These are phyloP conservation scores for Acronicta aceris DNA, from an alignment of 2,888 invertebrate genomes.

Conservation along the genomic window DNA sequence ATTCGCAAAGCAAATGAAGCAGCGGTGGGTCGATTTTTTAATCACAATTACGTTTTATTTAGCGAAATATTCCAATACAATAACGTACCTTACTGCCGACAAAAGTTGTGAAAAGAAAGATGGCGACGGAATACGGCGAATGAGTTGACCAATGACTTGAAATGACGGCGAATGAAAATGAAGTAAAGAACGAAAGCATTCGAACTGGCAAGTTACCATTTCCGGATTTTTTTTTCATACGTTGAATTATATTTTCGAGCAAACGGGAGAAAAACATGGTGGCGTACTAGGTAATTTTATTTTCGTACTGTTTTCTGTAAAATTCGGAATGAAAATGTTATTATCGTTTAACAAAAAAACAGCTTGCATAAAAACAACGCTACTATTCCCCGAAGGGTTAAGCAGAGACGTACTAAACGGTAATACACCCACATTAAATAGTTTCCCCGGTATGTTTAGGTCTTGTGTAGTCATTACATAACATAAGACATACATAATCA, in stretches of 20 bases:
- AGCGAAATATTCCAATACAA: constrained; percentile 62
- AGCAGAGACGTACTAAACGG: too few relatives aligned
- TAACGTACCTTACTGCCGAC: constrained; percentile 85
- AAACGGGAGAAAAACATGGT: constrained; percentile 26
- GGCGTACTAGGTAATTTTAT: background rate
- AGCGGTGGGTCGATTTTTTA: constrained; percentile 41
- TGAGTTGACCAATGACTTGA: constrained; percentile 53
- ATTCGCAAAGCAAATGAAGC: constrained; percentile 39
- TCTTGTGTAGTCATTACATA: too few relatives aligned
- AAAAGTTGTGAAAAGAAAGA: constrained; percentile 85
- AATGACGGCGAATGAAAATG: constrained; percentile 50
- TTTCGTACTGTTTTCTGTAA: constrained; percentile 4
- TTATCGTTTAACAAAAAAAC: too few relatives aligned
- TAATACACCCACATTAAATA: too few relatives aligned
- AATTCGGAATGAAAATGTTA: background rate
- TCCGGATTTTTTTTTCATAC: constrained; percentile 48
- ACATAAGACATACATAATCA: too few relatives aligned
- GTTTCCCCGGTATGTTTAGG: too few relatives aligned
- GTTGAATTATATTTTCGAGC: constrained; percentile 29
- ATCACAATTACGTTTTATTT: constrained; percentile 58
- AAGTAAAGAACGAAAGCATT: constrained; percentile 33
- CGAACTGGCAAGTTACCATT: constrained; percentile 50
- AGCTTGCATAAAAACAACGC: too few relatives aligned
- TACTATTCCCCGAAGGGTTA: too few relatives aligned
- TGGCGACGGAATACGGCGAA: constrained; percentile 77